Evolutionary conservation across 1,140 invertebrate genomes (phyloP), one percentile per base, ranked within the genome.

Genomic region (Platorchestia sp.): DNA sequence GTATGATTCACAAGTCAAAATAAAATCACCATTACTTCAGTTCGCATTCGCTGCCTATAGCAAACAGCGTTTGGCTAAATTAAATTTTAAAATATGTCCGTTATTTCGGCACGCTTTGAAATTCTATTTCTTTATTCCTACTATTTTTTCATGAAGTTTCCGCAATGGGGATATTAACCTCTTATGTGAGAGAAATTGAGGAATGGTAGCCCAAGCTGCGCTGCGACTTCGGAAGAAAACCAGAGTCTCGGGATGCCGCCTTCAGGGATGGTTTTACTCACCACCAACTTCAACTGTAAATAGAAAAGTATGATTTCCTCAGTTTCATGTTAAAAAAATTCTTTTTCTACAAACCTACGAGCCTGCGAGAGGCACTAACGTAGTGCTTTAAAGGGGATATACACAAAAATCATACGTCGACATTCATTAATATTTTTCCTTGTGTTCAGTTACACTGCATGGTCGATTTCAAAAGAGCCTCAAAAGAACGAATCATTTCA

Each of bases 121-220:
- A 36, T 75, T 75, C 27, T 22, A 75, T 75, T 75, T 75, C 14
- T 75, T 75, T 75, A 22, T 27, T 3, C 10, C 59, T 19, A 75
- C 59, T 22, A 22, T 75, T 75, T 3, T 75, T 22, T n/a, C n/a
- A n/a, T n/a, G n/a, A n/a, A n/a, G n/a, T n/a, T n/a, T n/a, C n/a
- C n/a, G n/a, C n/a, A n/a, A n/a, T n/a, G n/a, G n/a, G n/a, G 36
- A 75, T 19, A 10, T 96, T 97, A 97, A 99, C 98, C 98, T 98
- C 98, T 97, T 96, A 99, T 99, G 96, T 99, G 98, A 0, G 97
- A 97, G 0, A 98, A 98, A 14, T 98, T 98, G 10, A 99, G 97
- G 97, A 99, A 98, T 0, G 98, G 98, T n/a, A 97, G 97, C 96
- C 98, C 98, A 95, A 98, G 97, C 44, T 98, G 97, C 3, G 98